phyloP scores from a whole-genome alignment of 2,797 vertebrate species.

The Falco cherrug region DNA sequence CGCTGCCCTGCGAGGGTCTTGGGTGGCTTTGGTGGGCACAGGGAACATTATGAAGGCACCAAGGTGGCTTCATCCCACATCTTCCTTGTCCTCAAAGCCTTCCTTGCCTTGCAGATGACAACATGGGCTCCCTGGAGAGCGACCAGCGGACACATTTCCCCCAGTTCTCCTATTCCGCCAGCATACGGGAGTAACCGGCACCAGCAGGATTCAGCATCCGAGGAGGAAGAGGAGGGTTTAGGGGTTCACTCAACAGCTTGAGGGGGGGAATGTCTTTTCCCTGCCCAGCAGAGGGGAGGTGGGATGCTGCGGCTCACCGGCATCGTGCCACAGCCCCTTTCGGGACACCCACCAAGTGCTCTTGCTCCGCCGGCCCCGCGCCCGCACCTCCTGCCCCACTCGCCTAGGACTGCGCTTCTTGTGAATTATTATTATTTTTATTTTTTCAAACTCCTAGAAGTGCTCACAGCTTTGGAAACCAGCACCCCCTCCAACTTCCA shows the following conservation, averaged over 20 bases:
- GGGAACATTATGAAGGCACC: too few relatives aligned
- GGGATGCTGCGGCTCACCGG: not conserved
- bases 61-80: accelerated
- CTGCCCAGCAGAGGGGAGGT: not conserved
- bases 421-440: not conserved
- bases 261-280: not conserved
- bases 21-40: too few relatives aligned
- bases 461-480: not conserved
- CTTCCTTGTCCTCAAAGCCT: not conserved
- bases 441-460: not conserved
- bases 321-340: not conserved
- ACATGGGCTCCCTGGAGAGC: not conserved
- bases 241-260: not conserved
- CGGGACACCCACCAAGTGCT: not conserved
- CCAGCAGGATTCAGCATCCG: not conserved
- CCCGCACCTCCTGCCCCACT: not conserved
- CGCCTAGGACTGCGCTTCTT: not conserved
- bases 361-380: not conserved
- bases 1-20: not conserved
- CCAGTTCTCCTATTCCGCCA: not conserved
- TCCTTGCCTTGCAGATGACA: not conserved
- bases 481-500: too few relatives aligned
- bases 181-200: not conserved
- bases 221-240: not conserved
- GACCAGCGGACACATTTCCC: not conserved